phyloP scores from a whole-genome alignment of 1,140 invertebrate species.

The Drosophila aff. region DNA sequence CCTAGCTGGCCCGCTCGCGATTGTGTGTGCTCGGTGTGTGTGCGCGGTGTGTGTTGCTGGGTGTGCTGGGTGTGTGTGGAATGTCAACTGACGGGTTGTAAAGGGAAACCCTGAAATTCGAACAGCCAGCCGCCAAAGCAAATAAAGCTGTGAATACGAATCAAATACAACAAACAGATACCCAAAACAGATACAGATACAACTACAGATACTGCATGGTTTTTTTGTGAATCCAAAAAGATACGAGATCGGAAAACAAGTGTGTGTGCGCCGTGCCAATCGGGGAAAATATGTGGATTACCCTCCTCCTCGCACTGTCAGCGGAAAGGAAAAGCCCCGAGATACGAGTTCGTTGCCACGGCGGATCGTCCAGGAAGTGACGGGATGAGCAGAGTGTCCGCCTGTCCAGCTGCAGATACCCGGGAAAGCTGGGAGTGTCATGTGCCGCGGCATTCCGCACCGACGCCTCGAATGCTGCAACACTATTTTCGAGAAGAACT shows the following conservation, averaged over 20 bases:
- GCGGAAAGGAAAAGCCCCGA: slow-evolving; percentile 18
- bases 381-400: slow-evolving; percentile 21
- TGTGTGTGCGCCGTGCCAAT: slow-evolving; percentile 9
- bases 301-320: not conserved
- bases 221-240: slow-evolving; percentile 13
- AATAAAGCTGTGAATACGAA: slow-evolving; percentile 58
- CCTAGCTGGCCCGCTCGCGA: slow-evolving; percentile 29
- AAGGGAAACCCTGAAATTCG: slow-evolving; percentile 78
- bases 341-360: slow-evolving; percentile 1
- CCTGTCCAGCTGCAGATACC: slow-evolving; percentile 17
- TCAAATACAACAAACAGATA: slow-evolving; percentile 51
- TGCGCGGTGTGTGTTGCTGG: slow-evolving; percentile 46
- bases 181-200: slow-evolving; percentile 18
- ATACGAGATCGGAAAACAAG: slow-evolving; percentile 1
- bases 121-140: slow-evolving; percentile 53
- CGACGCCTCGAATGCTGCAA: slow-evolving; percentile 76
- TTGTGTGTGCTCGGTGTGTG: slow-evolving; percentile 38
- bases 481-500: slow-evolving; percentile 75
- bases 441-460: slow-evolving; percentile 56
- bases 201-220: slow-evolving; percentile 21
- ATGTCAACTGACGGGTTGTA: slow-evolving; percentile 82
- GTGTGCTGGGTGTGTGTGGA: slow-evolving; percentile 57
- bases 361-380: slow-evolving; percentile 12
- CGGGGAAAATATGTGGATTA: slow-evolving; percentile 27
- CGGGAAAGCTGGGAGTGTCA: slow-evolving; percentile 56